Evolutionary conservation across 2,113 vertebrate species (phyloP).

Genomic region (Desmodus rotundus): DNA sequence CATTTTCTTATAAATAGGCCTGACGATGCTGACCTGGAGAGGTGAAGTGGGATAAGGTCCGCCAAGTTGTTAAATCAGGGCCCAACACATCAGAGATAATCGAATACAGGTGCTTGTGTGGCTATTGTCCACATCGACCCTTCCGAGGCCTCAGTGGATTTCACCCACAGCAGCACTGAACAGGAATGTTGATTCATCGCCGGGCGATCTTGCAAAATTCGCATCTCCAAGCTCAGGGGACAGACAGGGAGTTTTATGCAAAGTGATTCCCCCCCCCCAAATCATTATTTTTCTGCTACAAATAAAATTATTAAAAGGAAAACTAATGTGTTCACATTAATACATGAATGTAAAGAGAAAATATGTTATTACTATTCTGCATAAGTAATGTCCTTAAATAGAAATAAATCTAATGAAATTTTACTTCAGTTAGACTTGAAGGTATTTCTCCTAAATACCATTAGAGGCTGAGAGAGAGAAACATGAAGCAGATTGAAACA

Average conservation of each 20-base stretch:
- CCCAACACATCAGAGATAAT: neutral
- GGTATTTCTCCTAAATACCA: constrained; percentile 26
- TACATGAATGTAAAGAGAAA: neutral
- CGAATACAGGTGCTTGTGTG: too few species aligned
- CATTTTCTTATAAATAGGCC: neutral
- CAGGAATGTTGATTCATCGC: neutral
- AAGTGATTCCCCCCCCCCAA: neutral
- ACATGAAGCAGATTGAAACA: constrained; percentile 20
- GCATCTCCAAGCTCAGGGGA: neutral
- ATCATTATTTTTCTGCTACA: neutral
- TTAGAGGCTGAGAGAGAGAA: neutral
- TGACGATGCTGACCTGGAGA: neutral
- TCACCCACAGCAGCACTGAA: neutral
- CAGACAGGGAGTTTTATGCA: neutral
- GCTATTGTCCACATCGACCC: too few species aligned
- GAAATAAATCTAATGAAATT: constrained; percentile 37
- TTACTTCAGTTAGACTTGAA: constrained; percentile 12
- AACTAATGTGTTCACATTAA: neutral
- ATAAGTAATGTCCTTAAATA: neutral
- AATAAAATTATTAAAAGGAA: neutral
- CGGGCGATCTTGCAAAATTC: neutral
- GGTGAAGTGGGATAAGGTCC: neutral
- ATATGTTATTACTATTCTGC: neutral
- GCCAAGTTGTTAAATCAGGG: too few species aligned
- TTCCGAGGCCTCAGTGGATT: neutral